phyloP scores from a whole-genome alignment of 2,888 invertebrate genomes.

The Blera fallax region DNA sequence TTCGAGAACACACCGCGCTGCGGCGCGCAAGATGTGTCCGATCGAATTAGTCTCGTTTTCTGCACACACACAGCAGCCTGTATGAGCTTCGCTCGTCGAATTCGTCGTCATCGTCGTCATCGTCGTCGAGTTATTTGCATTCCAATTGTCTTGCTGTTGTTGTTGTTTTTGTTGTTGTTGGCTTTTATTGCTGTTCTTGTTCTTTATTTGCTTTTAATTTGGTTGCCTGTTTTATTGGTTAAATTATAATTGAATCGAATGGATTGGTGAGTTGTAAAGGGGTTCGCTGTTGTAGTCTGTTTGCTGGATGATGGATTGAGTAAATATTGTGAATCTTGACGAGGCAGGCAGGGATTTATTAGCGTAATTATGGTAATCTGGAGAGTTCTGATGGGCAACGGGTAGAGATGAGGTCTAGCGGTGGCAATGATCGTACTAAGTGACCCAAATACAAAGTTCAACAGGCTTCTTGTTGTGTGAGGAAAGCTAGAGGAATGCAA shows the following conservation, averaged over 20 bases:
- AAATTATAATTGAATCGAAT: constrained; percentile 66
- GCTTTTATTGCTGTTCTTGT: constrained; percentile 44
- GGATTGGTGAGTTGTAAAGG: constrained; percentile 50
- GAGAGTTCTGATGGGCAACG: neutral
- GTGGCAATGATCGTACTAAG: constrained; percentile 34
- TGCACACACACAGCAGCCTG: constrained; percentile 46
- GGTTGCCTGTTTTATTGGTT: constrained; percentile 63
- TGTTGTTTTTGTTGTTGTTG: constrained; percentile 15
- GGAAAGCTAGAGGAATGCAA: constrained; percentile 49
- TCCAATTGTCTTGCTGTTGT: constrained; percentile 52
- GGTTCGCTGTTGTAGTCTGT: constrained; percentile 6
- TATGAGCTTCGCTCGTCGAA: constrained; percentile 36
- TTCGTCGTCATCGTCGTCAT: neutral
- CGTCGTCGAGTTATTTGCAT: constrained; percentile 60
- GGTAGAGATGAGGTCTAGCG: neutral
- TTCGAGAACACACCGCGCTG: constrained; percentile 41
- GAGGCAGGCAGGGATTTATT: constrained; percentile 39
- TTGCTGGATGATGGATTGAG: constrained; percentile 50
- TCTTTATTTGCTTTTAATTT: constrained; percentile 68
- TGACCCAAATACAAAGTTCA: constrained; percentile 62
- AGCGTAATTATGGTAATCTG: constrained; percentile 47
- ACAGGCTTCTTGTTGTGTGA: constrained; percentile 30
- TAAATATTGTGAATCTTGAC: constrained; percentile 59
- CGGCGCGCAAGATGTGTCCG: constrained; percentile 63
- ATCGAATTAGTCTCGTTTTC: constrained; percentile 70